Conservation (phyloP, 2,113 vertebrate genomes). For the Equus quagga region DNA sequence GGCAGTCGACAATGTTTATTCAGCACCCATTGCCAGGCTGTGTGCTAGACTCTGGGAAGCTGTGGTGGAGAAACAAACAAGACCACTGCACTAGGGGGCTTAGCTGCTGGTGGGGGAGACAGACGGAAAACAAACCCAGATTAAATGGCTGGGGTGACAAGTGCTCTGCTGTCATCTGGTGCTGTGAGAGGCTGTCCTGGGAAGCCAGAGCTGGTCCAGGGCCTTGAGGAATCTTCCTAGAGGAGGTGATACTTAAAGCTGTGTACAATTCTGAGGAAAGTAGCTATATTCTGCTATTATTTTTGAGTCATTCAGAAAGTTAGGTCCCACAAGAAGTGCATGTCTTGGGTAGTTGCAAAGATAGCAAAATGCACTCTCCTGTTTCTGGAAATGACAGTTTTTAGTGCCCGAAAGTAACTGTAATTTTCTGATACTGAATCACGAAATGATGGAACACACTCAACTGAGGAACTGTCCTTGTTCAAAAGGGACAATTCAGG, state of each 20-base stretch:
- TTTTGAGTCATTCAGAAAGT: slow-evolving; percentile 31
- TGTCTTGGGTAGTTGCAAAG: neutral
- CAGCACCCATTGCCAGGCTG: neutral
- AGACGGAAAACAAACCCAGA: neutral
- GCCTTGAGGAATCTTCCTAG: neutral
- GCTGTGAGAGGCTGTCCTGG: neutral
- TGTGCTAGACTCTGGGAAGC: neutral
- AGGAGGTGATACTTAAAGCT: neutral
- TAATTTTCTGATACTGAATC: neutral
- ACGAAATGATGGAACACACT: neutral
- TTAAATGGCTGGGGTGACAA: neutral
- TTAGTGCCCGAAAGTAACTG: neutral
- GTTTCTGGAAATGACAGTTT: neutral
- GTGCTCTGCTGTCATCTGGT: neutral
- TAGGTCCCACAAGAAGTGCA: neutral
- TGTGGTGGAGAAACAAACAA: neutral
- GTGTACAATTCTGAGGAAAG: neutral
- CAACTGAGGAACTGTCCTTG: neutral
- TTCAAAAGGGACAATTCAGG: neutral
- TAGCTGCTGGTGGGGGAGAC: neutral
- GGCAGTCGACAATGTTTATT: neutral
- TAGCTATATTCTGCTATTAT: neutral
- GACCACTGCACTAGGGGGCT: neutral
- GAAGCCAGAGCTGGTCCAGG: neutral
- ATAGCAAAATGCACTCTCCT: neutral